Percentiles rank a stretch among this genome's conserved stretches.
Conservation (phyloP, 2,113 vertebrate species). For the Tachuris rubrigastra region DNA sequence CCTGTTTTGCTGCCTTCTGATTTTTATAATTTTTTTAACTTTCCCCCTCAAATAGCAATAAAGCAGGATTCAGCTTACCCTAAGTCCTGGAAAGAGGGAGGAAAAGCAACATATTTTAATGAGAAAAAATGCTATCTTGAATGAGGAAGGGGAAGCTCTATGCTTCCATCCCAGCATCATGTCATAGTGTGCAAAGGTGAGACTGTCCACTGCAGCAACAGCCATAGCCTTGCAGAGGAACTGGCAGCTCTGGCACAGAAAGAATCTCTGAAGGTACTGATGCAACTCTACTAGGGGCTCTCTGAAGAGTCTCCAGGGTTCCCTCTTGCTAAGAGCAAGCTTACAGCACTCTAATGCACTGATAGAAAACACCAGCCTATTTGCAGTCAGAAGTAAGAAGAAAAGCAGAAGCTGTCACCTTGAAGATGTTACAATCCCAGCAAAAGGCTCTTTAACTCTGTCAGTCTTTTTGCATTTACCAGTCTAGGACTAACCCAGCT, state of each 20-base stretch:
- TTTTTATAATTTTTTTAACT: not conserved
- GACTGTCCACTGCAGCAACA: not conserved
- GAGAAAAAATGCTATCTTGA: not conserved
- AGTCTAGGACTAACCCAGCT: not conserved
- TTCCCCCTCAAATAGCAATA: not conserved
- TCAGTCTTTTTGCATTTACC: not conserved
- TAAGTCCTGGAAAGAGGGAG: not conserved
- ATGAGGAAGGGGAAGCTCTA: not conserved
- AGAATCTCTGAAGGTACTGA: not conserved
- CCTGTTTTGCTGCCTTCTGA: not conserved
- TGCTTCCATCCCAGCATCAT: not conserved
- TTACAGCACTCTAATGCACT: not conserved
- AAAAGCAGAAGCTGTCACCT: not conserved
- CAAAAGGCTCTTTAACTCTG: not conserved
- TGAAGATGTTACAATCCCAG: not conserved
- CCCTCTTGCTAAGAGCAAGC: not conserved
- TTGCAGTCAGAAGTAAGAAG: not conserved
- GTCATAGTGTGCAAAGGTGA: not conserved
- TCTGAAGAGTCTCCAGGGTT: not conserved
- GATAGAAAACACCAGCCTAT: not conserved
- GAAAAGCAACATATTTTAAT: not conserved
- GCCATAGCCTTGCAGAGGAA: not conserved
- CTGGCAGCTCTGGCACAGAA: not conserved
- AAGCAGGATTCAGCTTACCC: not conserved
- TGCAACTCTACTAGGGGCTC: not conserved